Evolutionary conservation across 2,797 vertebrate species (phyloP).

Genomic region (Ataeniobius toweri): DNA sequence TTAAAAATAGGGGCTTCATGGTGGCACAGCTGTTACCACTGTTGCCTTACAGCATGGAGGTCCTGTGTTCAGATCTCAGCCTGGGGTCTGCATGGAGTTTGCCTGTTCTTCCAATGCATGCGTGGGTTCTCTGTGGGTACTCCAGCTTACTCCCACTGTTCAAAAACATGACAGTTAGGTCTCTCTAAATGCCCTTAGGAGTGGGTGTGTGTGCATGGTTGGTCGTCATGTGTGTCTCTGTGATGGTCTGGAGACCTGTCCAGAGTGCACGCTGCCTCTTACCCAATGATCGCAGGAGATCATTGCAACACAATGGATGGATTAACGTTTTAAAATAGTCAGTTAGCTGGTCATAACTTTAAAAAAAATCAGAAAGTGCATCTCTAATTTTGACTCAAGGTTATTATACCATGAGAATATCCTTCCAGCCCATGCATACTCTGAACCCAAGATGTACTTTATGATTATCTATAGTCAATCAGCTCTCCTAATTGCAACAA

Average conservation of each 20-base stretch:
- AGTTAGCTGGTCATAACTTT: neutral
- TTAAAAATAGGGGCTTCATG: neutral
- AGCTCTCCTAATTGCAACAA: neutral
- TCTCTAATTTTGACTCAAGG: neutral
- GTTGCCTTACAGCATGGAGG: neutral
- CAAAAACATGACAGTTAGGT: neutral
- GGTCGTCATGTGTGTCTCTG: neutral
- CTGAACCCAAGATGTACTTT: too few species aligned
- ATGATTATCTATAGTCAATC: neutral
- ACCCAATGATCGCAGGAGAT: neutral
- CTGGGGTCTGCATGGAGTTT: neutral
- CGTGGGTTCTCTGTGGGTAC: too few species aligned
- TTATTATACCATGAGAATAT: too few species aligned
- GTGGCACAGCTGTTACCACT: neutral
- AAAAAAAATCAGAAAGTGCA: neutral
- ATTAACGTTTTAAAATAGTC: neutral
- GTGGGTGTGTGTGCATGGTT: neutral
- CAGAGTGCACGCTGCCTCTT: neutral
- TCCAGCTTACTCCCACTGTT: neutral
- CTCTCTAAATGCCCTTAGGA: neutral
- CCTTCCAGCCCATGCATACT: too few species aligned
- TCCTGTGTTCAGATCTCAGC: neutral
- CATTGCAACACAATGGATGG: neutral
- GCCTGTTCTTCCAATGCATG: neutral
- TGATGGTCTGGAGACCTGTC: neutral